Evolutionary conservation across 1,140 invertebrate genomes (phyloP).

Genomic region (Formica exsecta): DNA sequence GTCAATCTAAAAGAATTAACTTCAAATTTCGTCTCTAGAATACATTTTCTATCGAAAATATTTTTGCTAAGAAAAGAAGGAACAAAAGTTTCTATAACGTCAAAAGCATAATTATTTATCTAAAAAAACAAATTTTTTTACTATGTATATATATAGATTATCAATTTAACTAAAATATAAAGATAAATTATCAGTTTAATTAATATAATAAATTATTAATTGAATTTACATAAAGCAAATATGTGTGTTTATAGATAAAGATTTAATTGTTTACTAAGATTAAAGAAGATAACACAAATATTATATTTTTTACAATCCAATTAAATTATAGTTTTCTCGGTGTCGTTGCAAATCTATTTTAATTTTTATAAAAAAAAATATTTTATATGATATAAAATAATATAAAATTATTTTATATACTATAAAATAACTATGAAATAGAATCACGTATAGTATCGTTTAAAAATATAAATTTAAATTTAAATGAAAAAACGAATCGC

Average conservation of each 20-base stretch:
- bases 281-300: no score
- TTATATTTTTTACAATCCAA: no score
- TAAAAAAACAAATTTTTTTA: neutral
- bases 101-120: neutral
- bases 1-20: neutral
- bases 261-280: neutral
- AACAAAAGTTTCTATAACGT: neutral
- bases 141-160: no score
- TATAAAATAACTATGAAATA: neutral
- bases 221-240: no score
- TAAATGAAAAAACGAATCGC: neutral
- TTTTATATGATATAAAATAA: no score
- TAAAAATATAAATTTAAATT: conserved; percentile 12
- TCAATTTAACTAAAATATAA: no score
- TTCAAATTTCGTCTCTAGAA: neutral
- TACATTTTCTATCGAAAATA: neutral
- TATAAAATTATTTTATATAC: neutral
- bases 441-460: neutral
- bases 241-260: neutral
- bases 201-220: no score
- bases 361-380: neutral
- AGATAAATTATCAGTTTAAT: no score
- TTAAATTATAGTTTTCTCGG: no score
- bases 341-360: neutral
- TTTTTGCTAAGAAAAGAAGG: neutral